Conservation (phyloP, 2,888 invertebrate species). For the Argyresthia goedartella region DNA sequence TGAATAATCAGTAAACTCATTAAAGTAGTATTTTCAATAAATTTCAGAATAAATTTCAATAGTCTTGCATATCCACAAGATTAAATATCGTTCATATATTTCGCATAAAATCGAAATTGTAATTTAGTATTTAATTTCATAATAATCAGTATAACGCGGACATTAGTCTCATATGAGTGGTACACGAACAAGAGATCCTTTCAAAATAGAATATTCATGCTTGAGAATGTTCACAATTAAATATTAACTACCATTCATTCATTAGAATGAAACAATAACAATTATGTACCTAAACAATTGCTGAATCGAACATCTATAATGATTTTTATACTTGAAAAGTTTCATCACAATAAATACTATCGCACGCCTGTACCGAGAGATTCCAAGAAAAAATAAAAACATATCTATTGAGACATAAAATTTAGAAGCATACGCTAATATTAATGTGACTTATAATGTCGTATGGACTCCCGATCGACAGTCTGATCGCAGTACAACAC, state of each 20-base stretch:
- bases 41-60: constrained; percentile 34
- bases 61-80: constrained; percentile 38
- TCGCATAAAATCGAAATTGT: constrained; percentile 45
- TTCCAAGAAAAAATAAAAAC: neutral
- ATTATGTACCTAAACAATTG: constrained; percentile 23
- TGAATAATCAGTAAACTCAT: too few relatives aligned
- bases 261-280: constrained; percentile 10
- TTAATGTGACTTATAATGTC: too few relatives aligned
- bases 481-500: too few relatives aligned
- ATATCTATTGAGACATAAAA: neutral
- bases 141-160: constrained; percentile 24
- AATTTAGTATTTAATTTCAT: constrained; percentile 46
- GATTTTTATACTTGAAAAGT: constrained; percentile 39
- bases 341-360: constrained; percentile 64
- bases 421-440: too few relatives aligned
- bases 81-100: constrained; percentile 22
- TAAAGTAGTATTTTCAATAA: constrained; percentile 22
- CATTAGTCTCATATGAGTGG: constrained; percentile 32
- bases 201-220: neutral
- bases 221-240: neutral
- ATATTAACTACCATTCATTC: neutral
- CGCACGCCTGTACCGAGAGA: constrained; percentile 2
- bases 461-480: too few relatives aligned
- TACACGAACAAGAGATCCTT: constrained; percentile 36
- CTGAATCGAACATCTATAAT: constrained; percentile 29